Base-by-base conservation (phyloP, 2,888 invertebrate genomes). In the Oscheius sp. region DNA sequence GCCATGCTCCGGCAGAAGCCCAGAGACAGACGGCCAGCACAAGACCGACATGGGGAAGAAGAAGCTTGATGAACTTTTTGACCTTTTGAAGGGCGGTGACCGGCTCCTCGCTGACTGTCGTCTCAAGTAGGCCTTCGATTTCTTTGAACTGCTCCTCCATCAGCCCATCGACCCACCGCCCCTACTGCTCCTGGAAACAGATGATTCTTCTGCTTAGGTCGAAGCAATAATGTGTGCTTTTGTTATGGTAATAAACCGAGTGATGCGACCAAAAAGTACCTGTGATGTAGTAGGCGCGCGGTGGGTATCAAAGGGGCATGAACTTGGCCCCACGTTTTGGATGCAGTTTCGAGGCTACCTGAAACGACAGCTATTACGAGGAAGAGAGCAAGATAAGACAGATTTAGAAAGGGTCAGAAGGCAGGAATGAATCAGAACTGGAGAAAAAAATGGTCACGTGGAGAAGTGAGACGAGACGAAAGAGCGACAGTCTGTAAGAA, bases 31-130 rank as follows among this genome's bases (percentile, higher is more conserved):
- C 88, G 7, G 84, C 85, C 66, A 80, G 75, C 62, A 89, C 89
- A 55, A 89, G 86, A 7, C 83, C 87, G 66, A 89, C 86, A 77
- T 89, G 89, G n/a, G 89, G 89, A 51, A 86, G 79, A 50, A 85
- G 83, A 70, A 89, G 82, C 62, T 85, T 84, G 42, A 80, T 80
- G 74, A 87, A 89, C 87, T 87, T 75, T 70, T 32, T 60, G 10
- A 70, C 74, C 68, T 74, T 60, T 70, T 74, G 42, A 74, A 59
- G 66, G 51, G 74, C 68, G 68, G 63, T 74, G 74, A 68, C 62
- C 35, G 60, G 70, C 33, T 74, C 58, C n/a, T 37, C 55, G 51
- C 70, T 42, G 33, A 60, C 35, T 37, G 70, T 70, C 53, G 74
- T 59, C 74, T 74, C 74, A 33, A 74, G 70, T 47, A 74, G 70